Evolutionary conservation across 2,113 vertebrate genomes (phyloP), one percentile per base, ranked within the genome.

Genomic region (Labeo catla): DNA sequence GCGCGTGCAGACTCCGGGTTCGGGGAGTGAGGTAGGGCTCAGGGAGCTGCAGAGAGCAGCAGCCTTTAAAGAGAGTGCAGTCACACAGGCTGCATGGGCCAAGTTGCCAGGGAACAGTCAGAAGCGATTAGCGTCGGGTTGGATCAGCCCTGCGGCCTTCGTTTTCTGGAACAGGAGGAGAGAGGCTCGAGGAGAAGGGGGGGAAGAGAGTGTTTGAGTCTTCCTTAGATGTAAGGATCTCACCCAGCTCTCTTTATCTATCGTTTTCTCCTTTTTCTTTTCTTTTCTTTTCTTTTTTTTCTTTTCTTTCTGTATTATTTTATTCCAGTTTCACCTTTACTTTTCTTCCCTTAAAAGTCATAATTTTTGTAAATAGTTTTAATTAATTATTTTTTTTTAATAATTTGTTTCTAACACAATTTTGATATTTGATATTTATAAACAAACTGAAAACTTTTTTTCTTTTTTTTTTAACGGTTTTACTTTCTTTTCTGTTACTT

Each of bases 81-180:
- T 95, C 93, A 95, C 96, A 94, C 95, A 96, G 95, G 95, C 96
- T 96, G 96, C 96, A 97, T 95, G 94, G 95, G 96, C 93, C 78
- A 93, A 95, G 96, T 96, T 97, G 97, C 96, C 94, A 95, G 93
- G 96, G 95, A 98, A 96, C 97, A 97, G 97, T 98, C 97, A 98
- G 95, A 97, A 97, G 93, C 95, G 95, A 98, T 98, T 98, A 98
- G 96, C 96, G 96, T 96, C 95, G 96, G 94, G 91, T 93, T 96
- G 94, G 96, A 96, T 96, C 96, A 98, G 97, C 97, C 97, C 97
- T 92, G 94, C 95, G 96, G 97, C 97, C 94, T 93, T 96, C 85
- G 87, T 90, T 96, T 94, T 94, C 94, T 95, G 94, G 94, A 95
- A 95, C 91, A 92, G 93, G 93, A 91, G 93, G 93, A 95, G 94